Base-by-base conservation (phyloP, 2,888 invertebrate species). In the Trichopria drosophilae region DNA sequence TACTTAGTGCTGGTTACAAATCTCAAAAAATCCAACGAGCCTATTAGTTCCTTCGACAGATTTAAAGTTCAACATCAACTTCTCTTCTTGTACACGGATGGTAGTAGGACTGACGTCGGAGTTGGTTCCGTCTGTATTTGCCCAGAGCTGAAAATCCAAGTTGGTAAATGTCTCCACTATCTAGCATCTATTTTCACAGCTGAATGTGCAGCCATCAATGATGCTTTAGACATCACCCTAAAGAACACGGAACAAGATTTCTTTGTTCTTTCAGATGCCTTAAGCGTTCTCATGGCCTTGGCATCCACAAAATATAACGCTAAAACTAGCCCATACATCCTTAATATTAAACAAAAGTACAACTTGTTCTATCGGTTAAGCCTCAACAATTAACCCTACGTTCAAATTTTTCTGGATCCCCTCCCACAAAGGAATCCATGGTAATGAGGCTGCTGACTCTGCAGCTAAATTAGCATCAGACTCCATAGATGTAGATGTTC, bases 391-490 rank as follows among this genome's bases (percentile, higher is more conserved):
- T 20, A 24, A 24, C 4, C 10, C 15, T 7, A 4, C 24, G 6
- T 10, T 26, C 7, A n/a, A 20, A 12, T 24, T 35, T 9, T 9
- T 35, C 6, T 44, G 44, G 35, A 18, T 35, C 3, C 44, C 26
- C 3, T 22, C 23, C 13, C 42, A 42, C 13, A 10, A n/a, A n/a
- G 31, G 42, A 18, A 42, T 42, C 3, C 12, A 29, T 13, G 31
- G 42, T 3, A 42, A 42, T 31, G 42, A 31, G 23, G 16, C 6
- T 20, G 42, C 42, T 2, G 42, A 42, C 12, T n/a, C 4, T 5
- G 10, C 15, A 4, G 42, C 42, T 5, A 42, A 31, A 19, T 3
- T 20, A 12, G 29, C 41, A 15, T n/a, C 26, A n/a, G n/a, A n/a
- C n/a, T n/a, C n/a, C n/a, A n/a, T n/a, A n/a, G n/a, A n/a, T n/a